Conservation (phyloP, 2,888 invertebrate genomes). For the Boloria euphrosyne region DNA sequence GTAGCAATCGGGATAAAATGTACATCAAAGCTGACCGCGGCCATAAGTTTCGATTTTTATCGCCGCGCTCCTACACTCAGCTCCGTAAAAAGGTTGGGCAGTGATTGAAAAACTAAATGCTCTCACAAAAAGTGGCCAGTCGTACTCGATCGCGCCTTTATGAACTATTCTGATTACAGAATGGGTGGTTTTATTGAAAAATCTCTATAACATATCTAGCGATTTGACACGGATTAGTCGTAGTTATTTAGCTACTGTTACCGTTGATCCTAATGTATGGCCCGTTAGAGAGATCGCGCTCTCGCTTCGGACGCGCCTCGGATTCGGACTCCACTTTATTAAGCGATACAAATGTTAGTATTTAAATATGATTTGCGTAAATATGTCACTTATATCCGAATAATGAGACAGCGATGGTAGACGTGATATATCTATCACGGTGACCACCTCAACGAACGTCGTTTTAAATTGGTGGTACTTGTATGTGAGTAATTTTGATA, state of each 20-base stretch:
- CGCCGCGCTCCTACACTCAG: conserved; percentile 58
- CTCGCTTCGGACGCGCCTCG: conserved; percentile 7
- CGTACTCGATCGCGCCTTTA: conserved; percentile 23
- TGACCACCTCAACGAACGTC: conserved; percentile 3
- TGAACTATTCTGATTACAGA: conserved; percentile 50
- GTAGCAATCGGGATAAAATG: conserved; percentile 61
- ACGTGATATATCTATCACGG: conserved; percentile 39
- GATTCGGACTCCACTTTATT: conserved; percentile 41
- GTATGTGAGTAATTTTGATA: background rate
- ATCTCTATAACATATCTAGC: conserved; percentile 55
- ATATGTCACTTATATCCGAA: conserved; percentile 48
- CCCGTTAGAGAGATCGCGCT: conserved; percentile 46
- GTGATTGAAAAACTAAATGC: conserved; percentile 74
- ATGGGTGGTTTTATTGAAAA: conserved; percentile 71
- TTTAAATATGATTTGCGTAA: conserved; percentile 67
- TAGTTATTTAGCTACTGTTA: conserved; percentile 72
- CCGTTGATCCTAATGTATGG: conserved; percentile 74
- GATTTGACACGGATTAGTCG: conserved; percentile 75
- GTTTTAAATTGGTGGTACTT: background rate
- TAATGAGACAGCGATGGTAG: conserved; percentile 39
- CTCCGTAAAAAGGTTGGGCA: conserved; percentile 67
- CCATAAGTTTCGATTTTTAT: conserved; percentile 78
- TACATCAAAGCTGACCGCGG: conserved; percentile 71
- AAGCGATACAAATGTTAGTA: conserved; percentile 46
- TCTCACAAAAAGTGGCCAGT: conserved; percentile 60